A percentile compares a stretch with the other conserved stretches of the same genome.
phyloP scores from a whole-genome alignment of 2,888 invertebrate species.

The Oconnorella tubifera region DNA sequence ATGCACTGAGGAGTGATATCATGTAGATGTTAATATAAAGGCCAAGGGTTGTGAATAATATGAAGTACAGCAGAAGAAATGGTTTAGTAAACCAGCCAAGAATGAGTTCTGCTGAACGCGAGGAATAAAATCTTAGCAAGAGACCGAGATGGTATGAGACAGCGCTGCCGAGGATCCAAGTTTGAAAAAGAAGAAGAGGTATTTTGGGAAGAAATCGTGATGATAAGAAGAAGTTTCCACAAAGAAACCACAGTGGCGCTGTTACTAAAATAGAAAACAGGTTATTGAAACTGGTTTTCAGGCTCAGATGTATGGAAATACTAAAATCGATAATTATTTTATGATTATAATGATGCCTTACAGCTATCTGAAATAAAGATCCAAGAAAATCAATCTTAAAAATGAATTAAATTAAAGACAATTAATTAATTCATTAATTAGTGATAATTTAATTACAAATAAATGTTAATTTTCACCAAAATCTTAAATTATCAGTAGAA shows the following conservation, averaged over 20 bases:
- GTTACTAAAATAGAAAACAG: not conserved
- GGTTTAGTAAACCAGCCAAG: constrained; percentile 54
- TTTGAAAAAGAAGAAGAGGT: constrained; percentile 31
- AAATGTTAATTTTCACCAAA: no score
- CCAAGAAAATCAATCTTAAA: not conserved
- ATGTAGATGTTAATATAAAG: constrained; percentile 55
- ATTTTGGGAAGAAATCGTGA: not conserved
- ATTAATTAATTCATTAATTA: no score
- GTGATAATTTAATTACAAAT: no score
- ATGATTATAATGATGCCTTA: no score
- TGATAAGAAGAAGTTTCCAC: not conserved
- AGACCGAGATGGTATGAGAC: constrained; percentile 48
- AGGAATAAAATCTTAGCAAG: constrained; percentile 43
- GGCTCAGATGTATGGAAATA: no score
- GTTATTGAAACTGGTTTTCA: no score
- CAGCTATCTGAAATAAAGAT: not conserved
- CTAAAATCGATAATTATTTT: no score
- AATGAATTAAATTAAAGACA: no score
- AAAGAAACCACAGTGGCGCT: not conserved
- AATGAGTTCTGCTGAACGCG: constrained; percentile 46
- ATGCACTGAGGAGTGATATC: constrained; percentile 36
- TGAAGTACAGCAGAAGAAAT: constrained; percentile 49
- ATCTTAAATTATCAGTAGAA: no score
- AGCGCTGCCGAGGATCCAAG: constrained; percentile 49
- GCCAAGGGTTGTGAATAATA: constrained; percentile 54